Percentiles rank a stretch among this genome's conserved stretches.
Conservation (phyloP, 2,113 vertebrate genomes). For the Hemibagrus wyckioides region DNA sequence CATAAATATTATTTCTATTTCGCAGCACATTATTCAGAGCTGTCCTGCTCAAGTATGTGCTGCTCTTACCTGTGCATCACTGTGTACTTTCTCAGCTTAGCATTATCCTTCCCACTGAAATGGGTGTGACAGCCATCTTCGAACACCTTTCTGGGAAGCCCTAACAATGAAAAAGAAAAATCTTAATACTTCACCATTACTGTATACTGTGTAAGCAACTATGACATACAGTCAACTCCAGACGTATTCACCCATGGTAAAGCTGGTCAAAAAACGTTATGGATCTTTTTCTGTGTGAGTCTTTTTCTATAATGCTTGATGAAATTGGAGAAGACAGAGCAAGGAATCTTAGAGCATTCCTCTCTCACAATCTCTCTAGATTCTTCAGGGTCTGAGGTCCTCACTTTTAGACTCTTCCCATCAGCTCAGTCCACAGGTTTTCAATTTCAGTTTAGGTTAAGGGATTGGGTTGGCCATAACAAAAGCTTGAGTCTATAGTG, state of each 20-base stretch:
- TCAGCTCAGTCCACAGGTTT: not conserved
- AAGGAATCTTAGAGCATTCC: not conserved
- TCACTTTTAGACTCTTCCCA: not conserved
- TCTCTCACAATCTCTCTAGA: not conserved
- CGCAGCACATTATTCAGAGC: not conserved
- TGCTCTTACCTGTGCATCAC: not conserved
- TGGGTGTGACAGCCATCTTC: not conserved
- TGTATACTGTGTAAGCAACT: not conserved
- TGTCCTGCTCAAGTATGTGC: not conserved
- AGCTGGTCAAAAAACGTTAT: not conserved
- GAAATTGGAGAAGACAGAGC: not conserved
- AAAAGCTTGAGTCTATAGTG: not conserved
- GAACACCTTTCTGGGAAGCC: not conserved
- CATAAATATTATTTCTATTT: not conserved
- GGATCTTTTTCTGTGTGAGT: not conserved
- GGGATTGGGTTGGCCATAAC: not conserved
- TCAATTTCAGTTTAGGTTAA: not conserved
- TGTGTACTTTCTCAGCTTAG: not conserved
- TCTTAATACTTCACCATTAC: not conserved
- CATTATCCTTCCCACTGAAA: not conserved
- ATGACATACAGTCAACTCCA: not conserved
- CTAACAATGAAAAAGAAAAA: not conserved
- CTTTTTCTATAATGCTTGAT: not conserved
- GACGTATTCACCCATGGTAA: not conserved
- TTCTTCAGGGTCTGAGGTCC: not conserved